These are phyloP conservation scores for Liodrosophila aerea DNA, from an alignment of 2,888 invertebrate genomes.

Conservation along the genomic window DNA sequence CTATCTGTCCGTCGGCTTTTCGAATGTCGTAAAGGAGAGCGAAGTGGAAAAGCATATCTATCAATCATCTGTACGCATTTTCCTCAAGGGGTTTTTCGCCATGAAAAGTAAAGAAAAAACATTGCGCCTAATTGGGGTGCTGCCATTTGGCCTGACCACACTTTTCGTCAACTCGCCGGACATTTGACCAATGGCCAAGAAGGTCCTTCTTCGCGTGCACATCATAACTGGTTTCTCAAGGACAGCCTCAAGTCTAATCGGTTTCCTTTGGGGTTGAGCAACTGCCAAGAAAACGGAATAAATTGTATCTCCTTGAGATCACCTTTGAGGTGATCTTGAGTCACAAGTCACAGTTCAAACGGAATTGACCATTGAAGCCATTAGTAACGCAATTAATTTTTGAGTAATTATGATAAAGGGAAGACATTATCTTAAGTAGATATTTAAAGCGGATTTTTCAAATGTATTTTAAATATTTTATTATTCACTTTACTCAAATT, in stretches of 20 bases:
- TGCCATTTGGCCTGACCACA: constrained; percentile 60
- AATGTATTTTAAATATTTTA: no score
- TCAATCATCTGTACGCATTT: constrained; percentile 61
- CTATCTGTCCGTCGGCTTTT: constrained; percentile 6
- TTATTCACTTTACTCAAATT: no score
- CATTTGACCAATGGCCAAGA: constrained; percentile 64
- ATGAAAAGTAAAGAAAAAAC: constrained; percentile 35
- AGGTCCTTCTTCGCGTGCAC: constrained; percentile 32
- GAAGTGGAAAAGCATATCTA: constrained; percentile 48
- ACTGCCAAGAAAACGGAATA: no score
- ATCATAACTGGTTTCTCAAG: constrained; percentile 42
- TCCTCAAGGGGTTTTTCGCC: constrained; percentile 25
- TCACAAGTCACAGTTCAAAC: no score
- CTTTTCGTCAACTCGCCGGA: constrained; percentile 30
- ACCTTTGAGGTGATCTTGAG: constrained; percentile 4
- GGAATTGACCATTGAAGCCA: no score
- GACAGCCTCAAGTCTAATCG: neutral
- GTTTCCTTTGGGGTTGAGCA: constrained; percentile 48
- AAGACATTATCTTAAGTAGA: no score
- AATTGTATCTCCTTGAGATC: neutral
- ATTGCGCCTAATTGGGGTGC: constrained; percentile 66
- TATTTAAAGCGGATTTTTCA: no score
- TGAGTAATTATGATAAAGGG: no score
- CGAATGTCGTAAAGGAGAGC: constrained; percentile 11
- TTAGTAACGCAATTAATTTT: no score